phyloP scores from a whole-genome alignment of 2,888 invertebrate species.

The Nemoura dubitans region DNA sequence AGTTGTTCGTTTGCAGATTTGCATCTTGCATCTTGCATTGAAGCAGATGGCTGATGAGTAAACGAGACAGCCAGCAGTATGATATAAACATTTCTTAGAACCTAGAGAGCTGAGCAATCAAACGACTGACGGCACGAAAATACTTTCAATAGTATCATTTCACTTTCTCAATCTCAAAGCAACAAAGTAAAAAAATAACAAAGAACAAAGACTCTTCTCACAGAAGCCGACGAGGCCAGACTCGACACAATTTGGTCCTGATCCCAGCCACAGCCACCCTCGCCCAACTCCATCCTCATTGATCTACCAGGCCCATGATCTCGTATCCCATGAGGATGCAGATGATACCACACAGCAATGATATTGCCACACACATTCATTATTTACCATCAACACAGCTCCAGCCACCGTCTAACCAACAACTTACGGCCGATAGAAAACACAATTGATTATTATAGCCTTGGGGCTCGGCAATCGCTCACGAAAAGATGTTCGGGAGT shows the following conservation, averaged over 20 bases:
- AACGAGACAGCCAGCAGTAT: neutral
- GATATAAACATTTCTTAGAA: neutral
- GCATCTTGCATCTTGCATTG: neutral
- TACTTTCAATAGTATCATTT: neutral
- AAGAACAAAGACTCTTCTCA: neutral
- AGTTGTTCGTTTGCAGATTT: neutral
- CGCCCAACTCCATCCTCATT: neutral
- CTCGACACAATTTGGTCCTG: neutral
- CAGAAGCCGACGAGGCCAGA: neutral
- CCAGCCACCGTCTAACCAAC: neutral
- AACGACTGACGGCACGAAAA: neutral
- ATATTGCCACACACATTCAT: neutral
- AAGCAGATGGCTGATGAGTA: neutral
- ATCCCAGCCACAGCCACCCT: slow-evolving; percentile 3
- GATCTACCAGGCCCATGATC: neutral
- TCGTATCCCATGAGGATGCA: neutral
- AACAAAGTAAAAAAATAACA: neutral
- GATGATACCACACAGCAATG: neutral
- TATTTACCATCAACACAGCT: neutral
- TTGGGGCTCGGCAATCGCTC: too few relatives aligned
- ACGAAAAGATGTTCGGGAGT: too few relatives aligned
- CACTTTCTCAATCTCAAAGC: neutral
- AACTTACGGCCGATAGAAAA: neutral
- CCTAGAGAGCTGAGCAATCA: neutral
- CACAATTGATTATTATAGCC: too few relatives aligned